Base-by-base conservation (phyloP, 2,797 vertebrate genomes). In the Sparidentex hasta region DNA sequence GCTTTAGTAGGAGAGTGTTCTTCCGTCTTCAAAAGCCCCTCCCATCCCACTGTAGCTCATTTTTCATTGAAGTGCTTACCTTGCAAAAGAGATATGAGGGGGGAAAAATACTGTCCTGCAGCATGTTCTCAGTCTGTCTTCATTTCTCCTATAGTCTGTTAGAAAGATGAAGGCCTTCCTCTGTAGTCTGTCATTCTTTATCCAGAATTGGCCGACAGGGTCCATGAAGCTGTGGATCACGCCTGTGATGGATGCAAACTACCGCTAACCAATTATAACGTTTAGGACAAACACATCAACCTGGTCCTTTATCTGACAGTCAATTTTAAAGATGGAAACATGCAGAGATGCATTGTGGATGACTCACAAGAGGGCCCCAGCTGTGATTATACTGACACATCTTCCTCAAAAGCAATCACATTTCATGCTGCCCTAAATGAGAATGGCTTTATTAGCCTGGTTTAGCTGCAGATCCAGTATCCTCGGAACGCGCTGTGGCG, bases 61-160 rank as follows among this genome's bases (percentile, higher is more conserved):
- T 78, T 88, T 80, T 43, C 43, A 74, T 71, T 76, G 64, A 87
- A 87, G 80, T 74, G 80, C 83, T 88, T 88, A 87, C 63, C 67
- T 89, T 83, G 85, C 87, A 83, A 66, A 78, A 73, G 67, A 80
- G 71, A 69, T 43, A 69, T 55, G 52, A 72, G 7, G 61, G 50
- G 59, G 54, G 41, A 25, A n/a, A 76, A 47, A 78, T 70, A 62
- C 47, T 78, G 64, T 84, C 78, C 80, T 65, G 48, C 70, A 86
- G 80, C 78, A 21, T 81, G 78, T 65, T 85, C 69, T 68, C 43
- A 56, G 66, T 78, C 70, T 55, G 46, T 55, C 80, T 74, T 61
- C 38, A 69, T 74, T 72, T 68, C 21, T 47, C 61, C 67, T 56
- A 48, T 7, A 27, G 52, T 79, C 51, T 58, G 48, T 50, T 47